Evolutionary conservation across 2,113 vertebrate genomes (phyloP).

Genomic region (Terrapene triunguis): DNA sequence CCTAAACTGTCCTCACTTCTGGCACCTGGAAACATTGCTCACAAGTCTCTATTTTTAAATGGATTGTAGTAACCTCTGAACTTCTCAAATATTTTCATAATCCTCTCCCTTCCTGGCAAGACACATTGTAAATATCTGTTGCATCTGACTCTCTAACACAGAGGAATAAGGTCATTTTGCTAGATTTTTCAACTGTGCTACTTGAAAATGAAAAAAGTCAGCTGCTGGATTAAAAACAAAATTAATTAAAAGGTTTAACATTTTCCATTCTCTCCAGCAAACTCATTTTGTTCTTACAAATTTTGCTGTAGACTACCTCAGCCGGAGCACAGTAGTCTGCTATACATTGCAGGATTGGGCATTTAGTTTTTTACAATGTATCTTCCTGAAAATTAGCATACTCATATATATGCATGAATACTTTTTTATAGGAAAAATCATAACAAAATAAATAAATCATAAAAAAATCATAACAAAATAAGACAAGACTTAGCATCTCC

Average conservation of each 20-base stretch:
- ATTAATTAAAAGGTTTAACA: not conserved
- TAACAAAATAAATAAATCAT: not conserved
- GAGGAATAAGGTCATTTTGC: not conserved
- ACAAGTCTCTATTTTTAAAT: conserved; percentile 60
- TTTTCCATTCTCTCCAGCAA: conserved; percentile 43
- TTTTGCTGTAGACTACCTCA: conserved; percentile 24
- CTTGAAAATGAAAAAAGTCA: conserved; percentile 45
- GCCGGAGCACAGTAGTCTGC: conserved; percentile 5
- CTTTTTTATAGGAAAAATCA: not conserved
- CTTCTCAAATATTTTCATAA: conserved; percentile 44
- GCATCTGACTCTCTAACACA: not conserved
- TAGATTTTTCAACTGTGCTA: conserved; percentile 16
- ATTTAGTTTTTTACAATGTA: accelerated
- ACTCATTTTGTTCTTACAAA: not conserved
- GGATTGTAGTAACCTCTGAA: conserved; percentile 40
- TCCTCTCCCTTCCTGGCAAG: conserved; percentile 21
- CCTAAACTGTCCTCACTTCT: conserved; percentile 56
- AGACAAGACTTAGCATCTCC: not conserved
- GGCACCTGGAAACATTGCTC: conserved; percentile 43
- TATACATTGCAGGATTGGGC: not conserved
- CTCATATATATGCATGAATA: not conserved
- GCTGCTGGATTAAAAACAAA: conserved; percentile 35
- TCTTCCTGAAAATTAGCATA: not conserved
- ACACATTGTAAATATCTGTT: not conserved
- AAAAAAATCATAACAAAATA: not conserved